phyloP scores from a whole-genome alignment of 2,113 vertebrate genomes.

The Chionis minor region DNA sequence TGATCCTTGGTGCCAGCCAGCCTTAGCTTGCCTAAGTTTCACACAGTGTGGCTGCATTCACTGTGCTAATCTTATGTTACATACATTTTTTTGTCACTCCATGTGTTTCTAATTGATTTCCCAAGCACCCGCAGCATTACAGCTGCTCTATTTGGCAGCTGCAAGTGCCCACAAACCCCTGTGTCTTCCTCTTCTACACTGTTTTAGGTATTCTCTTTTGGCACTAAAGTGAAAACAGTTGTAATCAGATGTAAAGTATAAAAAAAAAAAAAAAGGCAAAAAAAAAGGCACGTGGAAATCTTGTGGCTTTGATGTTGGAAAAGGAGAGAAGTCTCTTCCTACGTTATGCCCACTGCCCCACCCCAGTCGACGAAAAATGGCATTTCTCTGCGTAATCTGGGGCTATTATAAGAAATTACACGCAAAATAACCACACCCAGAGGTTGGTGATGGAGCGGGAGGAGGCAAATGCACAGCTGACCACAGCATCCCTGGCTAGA shows the following conservation, averaged over 20 bases:
- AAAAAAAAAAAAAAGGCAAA: neutral
- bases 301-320: constrained; percentile 24
- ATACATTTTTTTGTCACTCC: constrained; percentile 58
- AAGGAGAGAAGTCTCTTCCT: neutral
- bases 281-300: constrained; percentile 1
- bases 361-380: neutral
- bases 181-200: constrained; percentile 22
- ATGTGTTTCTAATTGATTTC: constrained; percentile 66
- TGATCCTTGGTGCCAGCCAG: constrained; percentile 39
- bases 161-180: constrained; percentile 38
- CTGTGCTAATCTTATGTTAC: constrained; percentile 44
- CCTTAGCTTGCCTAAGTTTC: constrained; percentile 32
- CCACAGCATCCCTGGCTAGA: neutral
- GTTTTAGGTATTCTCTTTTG: constrained; percentile 60
- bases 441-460: neutral
- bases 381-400: neutral
- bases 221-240: constrained; percentile 48
- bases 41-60: constrained; percentile 40
- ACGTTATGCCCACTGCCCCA: neutral
- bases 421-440: neutral
- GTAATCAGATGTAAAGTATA: constrained; percentile 34
- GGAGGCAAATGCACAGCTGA: neutral
- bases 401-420: neutral
- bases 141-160: constrained; percentile 66
- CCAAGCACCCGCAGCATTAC: constrained; percentile 54